Base-by-base conservation (phyloP, 2,113 vertebrate genomes). In the Hystrix cristata region DNA sequence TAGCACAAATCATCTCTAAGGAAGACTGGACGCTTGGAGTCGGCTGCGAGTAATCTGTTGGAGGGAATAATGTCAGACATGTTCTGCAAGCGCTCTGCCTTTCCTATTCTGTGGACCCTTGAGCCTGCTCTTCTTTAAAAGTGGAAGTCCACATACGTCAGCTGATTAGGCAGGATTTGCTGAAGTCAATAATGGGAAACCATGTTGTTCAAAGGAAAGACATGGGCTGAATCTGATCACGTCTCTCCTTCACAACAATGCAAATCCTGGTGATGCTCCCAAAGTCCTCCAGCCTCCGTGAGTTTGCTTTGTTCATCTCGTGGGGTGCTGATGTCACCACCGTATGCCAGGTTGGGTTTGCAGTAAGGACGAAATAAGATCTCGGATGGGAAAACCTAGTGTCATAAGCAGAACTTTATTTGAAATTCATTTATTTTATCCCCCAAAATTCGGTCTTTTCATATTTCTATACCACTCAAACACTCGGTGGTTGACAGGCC, bases 1-100 rank as follows among this genome's bases (percentile, higher is more conserved):
- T 87, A 84, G 78, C 59, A 88, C 82, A 85, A 46, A 81, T 7
- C 71, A 64, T 93, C 82, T 96, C n/a, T 69, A 51, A 76, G 60
- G 34, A 80, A 94, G 74, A 81, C 15, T n/a, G 71, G 72, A 55
- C 13, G n/a, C 43, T n/a, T 62, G 60, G 51, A 96, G 69, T 94
- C 15, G 74, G 34, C 53, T 86, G 62, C 91, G 88, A 81, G 34
- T 46, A 79, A 90, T 91, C 67, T 64, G 27, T 48, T 62, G 7
- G n/a, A 55, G 25, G 25, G 38, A 93, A 3, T 15, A 3, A 34
- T 31, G 16, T 13, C 74, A 7, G 31, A 53, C 1, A 67, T 79
- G 7, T 38, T 96, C 55, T 59, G 11, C 19, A 57, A 43, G 60
- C 3, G 0, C 16, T 89, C 10, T n/a, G 29, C 27, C 23, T 76